Percentiles rank a stretch among this genome's conserved stretches.
phyloP scores from a whole-genome alignment of 2,797 vertebrate genomes.

The Avahi laniger region DNA sequence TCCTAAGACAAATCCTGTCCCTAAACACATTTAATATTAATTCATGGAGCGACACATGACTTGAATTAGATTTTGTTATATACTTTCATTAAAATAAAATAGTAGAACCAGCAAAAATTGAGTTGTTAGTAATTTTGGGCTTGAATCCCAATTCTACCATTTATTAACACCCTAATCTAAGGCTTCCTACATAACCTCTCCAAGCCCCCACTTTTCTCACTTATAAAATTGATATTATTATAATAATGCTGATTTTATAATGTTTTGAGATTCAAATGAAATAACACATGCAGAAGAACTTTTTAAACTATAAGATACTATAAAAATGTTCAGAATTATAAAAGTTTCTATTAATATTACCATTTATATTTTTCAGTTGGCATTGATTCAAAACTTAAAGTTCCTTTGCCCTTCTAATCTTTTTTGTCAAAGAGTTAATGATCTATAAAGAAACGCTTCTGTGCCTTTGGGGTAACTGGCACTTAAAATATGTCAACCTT shows the following conservation, averaged over 20 bases:
- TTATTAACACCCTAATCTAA: neutral
- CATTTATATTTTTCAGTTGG: conserved; percentile 15
- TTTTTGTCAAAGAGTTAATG: conserved; percentile 20
- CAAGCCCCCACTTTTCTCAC: neutral
- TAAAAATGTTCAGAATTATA: conserved; percentile 15
- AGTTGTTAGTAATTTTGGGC: neutral
- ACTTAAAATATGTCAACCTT: conserved; percentile 17
- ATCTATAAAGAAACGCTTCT: neutral
- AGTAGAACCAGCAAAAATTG: neutral
- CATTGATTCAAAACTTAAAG: neutral
- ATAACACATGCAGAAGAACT: neutral
- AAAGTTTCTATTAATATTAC: neutral
- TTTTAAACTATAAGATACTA: neutral
- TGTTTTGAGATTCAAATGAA: neutral
- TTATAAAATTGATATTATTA: neutral
- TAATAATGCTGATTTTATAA: neutral
- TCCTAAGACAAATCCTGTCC: no score
- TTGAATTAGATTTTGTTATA: neutral
- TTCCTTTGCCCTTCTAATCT: neutral
- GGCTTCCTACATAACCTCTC: neutral
- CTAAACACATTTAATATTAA: no score
- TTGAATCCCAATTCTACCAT: neutral
- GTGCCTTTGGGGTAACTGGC: neutral
- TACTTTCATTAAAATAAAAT: neutral
- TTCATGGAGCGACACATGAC: no score